These are phyloP conservation scores for Neodiprion lecontei DNA, from an alignment of 1,140 invertebrate species.

Conservation along the genomic window DNA sequence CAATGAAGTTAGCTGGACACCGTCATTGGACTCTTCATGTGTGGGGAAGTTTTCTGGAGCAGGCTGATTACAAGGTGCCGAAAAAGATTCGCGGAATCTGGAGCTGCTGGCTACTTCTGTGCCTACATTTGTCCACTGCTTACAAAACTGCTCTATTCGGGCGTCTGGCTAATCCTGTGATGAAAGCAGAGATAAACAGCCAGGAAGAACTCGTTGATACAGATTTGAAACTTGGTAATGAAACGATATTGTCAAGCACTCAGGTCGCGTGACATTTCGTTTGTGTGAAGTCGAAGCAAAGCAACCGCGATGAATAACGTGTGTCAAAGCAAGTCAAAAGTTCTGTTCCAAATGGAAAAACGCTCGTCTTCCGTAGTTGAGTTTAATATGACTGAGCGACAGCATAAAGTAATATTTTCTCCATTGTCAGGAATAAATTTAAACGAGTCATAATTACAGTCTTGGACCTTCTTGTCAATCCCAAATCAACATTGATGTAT, in stretches of 20 bases:
- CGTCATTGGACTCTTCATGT: background rate
- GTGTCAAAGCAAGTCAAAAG: too few species aligned
- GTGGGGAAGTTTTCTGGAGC: conserved; percentile 8
- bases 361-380: too few species aligned
- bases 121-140: background rate
- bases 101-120: background rate
- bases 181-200: background rate
- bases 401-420: too few species aligned
- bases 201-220: background rate
- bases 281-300: too few species aligned
- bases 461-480: too few species aligned
- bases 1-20: background rate
- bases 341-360: too few species aligned
- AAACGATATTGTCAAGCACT: too few species aligned
- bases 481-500: background rate
- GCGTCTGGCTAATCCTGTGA: background rate
- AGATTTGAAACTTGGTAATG: background rate
- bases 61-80: background rate
- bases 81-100: background rate
- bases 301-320: too few species aligned
- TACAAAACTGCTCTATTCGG: background rate
- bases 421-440: too few species aligned
- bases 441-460: too few species aligned
- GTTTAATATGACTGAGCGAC: too few species aligned
- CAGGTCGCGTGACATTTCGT: too few species aligned